Evolutionary conservation across 2,113 vertebrate species (phyloP).

Genomic region (Gambusia affinis): DNA sequence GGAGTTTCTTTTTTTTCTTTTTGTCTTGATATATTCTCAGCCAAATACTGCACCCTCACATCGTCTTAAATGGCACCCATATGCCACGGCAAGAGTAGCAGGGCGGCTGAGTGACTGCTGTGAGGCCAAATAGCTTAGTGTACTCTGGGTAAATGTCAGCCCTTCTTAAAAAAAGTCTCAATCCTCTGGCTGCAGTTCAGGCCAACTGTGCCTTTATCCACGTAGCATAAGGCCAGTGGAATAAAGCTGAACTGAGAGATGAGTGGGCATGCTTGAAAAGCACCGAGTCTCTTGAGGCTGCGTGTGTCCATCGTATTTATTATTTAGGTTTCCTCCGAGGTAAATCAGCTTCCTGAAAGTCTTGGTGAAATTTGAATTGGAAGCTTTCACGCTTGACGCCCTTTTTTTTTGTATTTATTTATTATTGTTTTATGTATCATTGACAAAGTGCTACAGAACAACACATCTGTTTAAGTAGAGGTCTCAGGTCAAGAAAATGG

Average conservation of each 20-base stretch:
- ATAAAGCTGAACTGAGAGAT: constrained; percentile 9
- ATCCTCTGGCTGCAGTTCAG: constrained; percentile 31
- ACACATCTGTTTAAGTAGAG: neutral
- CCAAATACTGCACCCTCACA: neutral
- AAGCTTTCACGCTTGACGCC: neutral
- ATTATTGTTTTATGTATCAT: neutral
- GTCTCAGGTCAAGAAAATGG: neutral
- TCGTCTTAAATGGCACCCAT: constrained; percentile 22
- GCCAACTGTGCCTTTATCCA: constrained; percentile 23
- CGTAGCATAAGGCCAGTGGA: constrained; percentile 6
- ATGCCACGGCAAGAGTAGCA: constrained; percentile 18
- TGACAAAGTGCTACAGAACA: neutral
- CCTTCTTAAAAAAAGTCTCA: constrained; percentile 34
- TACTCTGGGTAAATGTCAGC: constrained; percentile 51
- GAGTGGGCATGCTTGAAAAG: neutral
- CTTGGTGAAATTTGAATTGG: neutral
- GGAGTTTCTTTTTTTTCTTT: neutral
- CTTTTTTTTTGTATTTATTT: neutral
- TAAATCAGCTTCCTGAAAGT: neutral
- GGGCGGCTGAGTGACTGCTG: constrained; percentile 22
- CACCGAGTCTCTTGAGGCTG: neutral
- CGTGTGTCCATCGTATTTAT: neutral
- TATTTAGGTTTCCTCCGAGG: neutral
- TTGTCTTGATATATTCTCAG: constrained; percentile 25
- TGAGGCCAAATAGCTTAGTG: constrained; percentile 36